Conservation (phyloP, 2,888 invertebrate species). For the Sepioteuthis lessoniana region DNA sequence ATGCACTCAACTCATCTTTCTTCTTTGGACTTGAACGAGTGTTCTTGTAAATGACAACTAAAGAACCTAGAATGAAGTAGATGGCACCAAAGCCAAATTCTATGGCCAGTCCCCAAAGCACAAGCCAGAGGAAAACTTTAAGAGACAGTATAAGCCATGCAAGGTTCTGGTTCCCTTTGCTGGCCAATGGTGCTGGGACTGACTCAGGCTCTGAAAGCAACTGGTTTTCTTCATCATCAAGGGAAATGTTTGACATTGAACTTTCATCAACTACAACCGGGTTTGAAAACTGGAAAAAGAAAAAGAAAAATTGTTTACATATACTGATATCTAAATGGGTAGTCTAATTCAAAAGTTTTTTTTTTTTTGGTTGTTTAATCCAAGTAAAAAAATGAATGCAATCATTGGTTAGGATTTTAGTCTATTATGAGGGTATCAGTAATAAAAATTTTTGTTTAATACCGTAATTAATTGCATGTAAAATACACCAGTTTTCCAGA, state of each 20-base stretch:
- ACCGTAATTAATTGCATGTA: too few species aligned
- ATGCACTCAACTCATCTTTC: conserved; percentile 88
- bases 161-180: background rate
- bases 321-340: background rate
- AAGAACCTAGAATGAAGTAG: conserved; percentile 85
- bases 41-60: conserved; percentile 87
- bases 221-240: conserved; percentile 41
- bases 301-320: background rate
- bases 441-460: too few species aligned
- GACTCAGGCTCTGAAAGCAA: background rate
- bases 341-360: too few species aligned
- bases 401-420: too few species aligned
- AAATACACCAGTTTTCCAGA: too few species aligned
- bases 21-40: conserved; percentile 80
- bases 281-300: background rate
- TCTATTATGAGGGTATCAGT: too few species aligned
- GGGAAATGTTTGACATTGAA: conserved; percentile 37
- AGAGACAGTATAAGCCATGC: conserved; percentile 70
- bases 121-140: conserved; percentile 84
- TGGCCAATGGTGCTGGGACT: background rate
- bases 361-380: too few species aligned
- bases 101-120: conserved; percentile 84
- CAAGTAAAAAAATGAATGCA: too few species aligned
- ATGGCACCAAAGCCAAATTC: conserved; percentile 92
- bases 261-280: background rate